Conservation (phyloP, 35 echinoderm and acorn worm genomes). For the Ophioderma brevispina region DNA sequence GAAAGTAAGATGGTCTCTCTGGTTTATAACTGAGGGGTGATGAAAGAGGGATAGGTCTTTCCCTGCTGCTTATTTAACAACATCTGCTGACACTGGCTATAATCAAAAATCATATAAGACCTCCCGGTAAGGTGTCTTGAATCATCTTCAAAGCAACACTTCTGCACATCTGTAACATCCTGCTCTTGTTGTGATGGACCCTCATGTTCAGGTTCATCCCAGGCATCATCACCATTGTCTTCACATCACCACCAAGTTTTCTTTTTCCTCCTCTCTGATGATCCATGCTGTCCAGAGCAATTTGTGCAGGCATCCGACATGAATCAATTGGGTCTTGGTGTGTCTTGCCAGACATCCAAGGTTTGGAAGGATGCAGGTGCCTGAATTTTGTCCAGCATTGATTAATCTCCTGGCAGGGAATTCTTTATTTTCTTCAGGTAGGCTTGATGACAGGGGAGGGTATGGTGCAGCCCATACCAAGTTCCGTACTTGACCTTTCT, state of each 20-base stretch:
- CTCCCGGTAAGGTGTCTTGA: not conserved
- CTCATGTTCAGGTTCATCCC: conserved; percentile 18
- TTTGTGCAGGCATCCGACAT: not conserved
- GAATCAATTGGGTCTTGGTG: not conserved
- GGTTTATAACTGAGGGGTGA: not conserved
- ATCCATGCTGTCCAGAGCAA: not conserved
- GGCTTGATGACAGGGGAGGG: not conserved
- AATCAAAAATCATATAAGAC: not conserved
- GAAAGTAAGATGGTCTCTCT: not conserved
- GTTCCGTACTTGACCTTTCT: not conserved
- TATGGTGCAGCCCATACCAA: not conserved
- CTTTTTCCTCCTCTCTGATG: not conserved
- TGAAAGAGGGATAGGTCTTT: not conserved
- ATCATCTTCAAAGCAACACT: conserved; percentile 11
- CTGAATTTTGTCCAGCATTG: not conserved
- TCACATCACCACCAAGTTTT: conserved; percentile 4
- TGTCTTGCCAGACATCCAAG: not conserved
- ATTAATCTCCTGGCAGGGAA: not conserved
- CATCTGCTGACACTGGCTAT: not conserved
- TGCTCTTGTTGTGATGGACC: not conserved
- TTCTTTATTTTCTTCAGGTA: not conserved
- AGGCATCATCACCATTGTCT: not conserved
- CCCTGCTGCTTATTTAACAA: not conserved
- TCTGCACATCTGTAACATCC: not conserved
- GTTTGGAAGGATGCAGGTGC: not conserved